A percentile compares a stretch with the other conserved stretches of the same genome.
These are phyloP conservation scores for Sinelater perroti DNA, from an alignment of 2,888 invertebrate genomes.

Conservation along the genomic window DNA sequence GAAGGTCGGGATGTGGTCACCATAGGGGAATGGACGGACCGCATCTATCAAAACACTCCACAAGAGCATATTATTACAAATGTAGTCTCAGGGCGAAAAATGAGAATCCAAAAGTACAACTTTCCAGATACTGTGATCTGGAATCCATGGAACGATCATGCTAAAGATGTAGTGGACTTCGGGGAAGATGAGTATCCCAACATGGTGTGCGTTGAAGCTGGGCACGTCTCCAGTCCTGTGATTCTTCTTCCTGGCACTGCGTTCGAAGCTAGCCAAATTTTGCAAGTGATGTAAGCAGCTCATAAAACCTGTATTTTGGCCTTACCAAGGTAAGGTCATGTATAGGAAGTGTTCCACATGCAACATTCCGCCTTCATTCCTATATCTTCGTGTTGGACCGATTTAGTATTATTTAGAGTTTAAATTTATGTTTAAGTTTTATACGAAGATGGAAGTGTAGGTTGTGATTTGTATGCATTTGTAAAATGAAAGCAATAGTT, in stretches of 20 bases:
- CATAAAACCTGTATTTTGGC: slow-evolving; percentile 13
- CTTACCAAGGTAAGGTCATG: slow-evolving; percentile 6
- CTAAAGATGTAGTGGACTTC: slow-evolving; percentile 91
- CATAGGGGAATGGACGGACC: slow-evolving; percentile 91
- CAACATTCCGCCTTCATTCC: slow-evolving; percentile 40
- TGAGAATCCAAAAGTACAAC: slow-evolving; percentile 93
- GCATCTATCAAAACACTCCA: slow-evolving; percentile 92
- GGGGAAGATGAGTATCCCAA: slow-evolving; percentile 97
- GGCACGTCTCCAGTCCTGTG: slow-evolving; percentile 87
- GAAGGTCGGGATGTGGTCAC: slow-evolving; percentile 91
- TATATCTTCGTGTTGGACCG: slow-evolving; percentile 37
- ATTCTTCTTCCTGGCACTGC: slow-evolving; percentile 89
- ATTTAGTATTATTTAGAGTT: slow-evolving; percentile 40
- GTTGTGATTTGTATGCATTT: slow-evolving; percentile 42
- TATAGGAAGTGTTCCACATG: slow-evolving; percentile 26
- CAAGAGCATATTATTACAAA: slow-evolving; percentile 93
- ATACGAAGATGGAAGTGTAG: slow-evolving; percentile 39
- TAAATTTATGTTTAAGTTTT: slow-evolving; percentile 36
- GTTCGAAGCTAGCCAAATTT: slow-evolving; percentile 90
- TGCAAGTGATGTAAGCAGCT: slow-evolving; percentile 72
- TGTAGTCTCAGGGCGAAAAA: slow-evolving; percentile 89
- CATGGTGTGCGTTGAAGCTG: slow-evolving; percentile 96
- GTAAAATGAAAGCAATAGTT: slow-evolving; percentile 50
- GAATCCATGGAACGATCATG: slow-evolving; percentile 97
- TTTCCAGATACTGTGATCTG: slow-evolving; percentile 96